Conservation (phyloP, 1,140 invertebrate species). For the Physella acuta region DNA sequence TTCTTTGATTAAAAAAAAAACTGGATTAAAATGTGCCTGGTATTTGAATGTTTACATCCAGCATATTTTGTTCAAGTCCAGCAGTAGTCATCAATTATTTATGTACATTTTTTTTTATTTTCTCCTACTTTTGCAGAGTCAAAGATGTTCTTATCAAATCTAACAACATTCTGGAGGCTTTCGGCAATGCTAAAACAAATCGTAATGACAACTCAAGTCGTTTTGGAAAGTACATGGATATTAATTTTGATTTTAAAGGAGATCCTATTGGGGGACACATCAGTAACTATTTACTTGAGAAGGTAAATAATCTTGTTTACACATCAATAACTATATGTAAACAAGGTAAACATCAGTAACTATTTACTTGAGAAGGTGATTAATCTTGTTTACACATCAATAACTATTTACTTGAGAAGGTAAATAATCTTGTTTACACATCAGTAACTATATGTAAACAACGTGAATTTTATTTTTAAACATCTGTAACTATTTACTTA, state of each 20-base stretch:
- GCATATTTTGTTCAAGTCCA: too few species aligned
- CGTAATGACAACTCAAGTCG: constrained; percentile 96
- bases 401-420: constrained; percentile 94
- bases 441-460: too few species aligned
- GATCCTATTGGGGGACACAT: constrained; percentile 95
- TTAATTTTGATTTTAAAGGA: constrained; percentile 98
- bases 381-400: constrained; percentile 93
- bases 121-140: constrained; percentile 71
- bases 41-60: too few species aligned
- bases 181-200: constrained; percentile 97
- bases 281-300: constrained; percentile 94
- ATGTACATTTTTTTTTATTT: too few species aligned
- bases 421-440: constrained; percentile 26
- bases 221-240: constrained; percentile 99
- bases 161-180: constrained; percentile 92
- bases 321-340: too few species aligned
- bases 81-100: too few species aligned
- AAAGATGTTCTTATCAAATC: constrained; percentile 96
- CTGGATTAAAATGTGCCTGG: too few species aligned
- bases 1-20: too few species aligned
- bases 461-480: too few species aligned
- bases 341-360: too few species aligned
- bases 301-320: constrained; percentile 59
- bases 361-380: constrained; percentile 98
- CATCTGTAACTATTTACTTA: constrained; percentile 93